phyloP scores from a whole-genome alignment of 92 coral and sea anemone species.

The Desmophyllum pertusum region DNA sequence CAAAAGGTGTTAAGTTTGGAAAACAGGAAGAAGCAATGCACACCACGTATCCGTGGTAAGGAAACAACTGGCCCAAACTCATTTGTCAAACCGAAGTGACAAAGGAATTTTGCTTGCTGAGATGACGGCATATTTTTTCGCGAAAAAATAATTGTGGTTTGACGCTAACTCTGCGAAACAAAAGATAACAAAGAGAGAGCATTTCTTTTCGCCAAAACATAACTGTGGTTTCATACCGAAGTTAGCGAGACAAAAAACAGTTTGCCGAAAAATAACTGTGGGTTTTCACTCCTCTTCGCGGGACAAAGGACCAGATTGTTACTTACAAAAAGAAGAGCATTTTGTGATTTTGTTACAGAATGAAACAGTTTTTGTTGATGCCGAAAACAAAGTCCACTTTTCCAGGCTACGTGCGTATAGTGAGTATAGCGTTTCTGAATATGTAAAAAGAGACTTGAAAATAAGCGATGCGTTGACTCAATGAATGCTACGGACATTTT shows the following conservation, averaged over 20 bases:
- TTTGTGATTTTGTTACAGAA: background rate
- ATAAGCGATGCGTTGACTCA: background rate
- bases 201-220: constrained; percentile 12
- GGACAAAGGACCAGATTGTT: background rate
- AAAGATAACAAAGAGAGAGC: constrained; percentile 17
- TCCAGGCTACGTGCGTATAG: background rate
- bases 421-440: background rate
- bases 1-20: background rate
- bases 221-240: background rate
- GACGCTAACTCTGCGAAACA: background rate
- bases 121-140: background rate
- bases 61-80: background rate
- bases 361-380: background rate
- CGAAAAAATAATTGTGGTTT: constrained; percentile 16
- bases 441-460: background rate
- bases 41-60: background rate
- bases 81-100: background rate
- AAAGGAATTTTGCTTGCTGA: constrained; percentile 28
- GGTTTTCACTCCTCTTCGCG: background rate
- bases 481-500: background rate
- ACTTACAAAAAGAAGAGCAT: background rate
- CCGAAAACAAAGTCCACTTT: background rate
- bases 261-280: constrained; percentile 6
- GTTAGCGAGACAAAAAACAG: background rate
- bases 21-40: background rate